These are phyloP conservation scores for Buceros bicornis DNA, from an alignment of 2,797 vertebrate genomes.

Conservation along the genomic window DNA sequence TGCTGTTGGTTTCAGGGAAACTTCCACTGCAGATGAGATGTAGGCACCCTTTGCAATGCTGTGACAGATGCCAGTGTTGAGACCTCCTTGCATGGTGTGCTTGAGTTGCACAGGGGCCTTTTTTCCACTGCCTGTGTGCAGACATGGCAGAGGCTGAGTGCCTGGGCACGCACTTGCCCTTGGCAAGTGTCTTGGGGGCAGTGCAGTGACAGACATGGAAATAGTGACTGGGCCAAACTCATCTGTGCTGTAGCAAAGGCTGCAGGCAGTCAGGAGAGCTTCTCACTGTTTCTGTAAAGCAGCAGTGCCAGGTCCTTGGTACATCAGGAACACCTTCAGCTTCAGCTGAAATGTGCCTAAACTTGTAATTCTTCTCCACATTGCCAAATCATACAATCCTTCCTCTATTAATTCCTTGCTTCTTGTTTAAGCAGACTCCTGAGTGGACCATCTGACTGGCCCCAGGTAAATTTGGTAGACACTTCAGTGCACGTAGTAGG, in stretches of 20 bases:
- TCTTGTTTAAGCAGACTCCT: neutral
- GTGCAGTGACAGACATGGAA: neutral
- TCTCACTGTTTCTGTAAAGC: neutral
- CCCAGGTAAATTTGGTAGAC: neutral
- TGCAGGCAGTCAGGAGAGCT: neutral
- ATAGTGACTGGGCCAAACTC: neutral
- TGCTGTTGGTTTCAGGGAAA: neutral
- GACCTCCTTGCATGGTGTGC: neutral
- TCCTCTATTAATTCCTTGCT: neutral
- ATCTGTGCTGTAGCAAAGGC: neutral
- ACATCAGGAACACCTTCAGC: neutral
- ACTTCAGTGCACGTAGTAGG: fast-evolving
- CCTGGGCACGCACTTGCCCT: neutral
- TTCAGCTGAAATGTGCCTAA: neutral
- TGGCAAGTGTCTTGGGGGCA: neutral
- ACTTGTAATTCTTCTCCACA: neutral
- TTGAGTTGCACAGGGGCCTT: neutral
- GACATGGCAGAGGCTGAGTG: neutral
- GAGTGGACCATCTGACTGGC: neutral
- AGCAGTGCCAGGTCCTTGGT: neutral
- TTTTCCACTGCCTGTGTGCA: neutral
- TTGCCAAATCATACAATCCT: neutral
- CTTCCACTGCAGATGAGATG: neutral
- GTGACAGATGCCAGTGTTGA: neutral
- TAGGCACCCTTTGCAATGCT: neutral